Conservation (phyloP, 2,888 invertebrate species). For the Nephrotoma appendiculata region DNA sequence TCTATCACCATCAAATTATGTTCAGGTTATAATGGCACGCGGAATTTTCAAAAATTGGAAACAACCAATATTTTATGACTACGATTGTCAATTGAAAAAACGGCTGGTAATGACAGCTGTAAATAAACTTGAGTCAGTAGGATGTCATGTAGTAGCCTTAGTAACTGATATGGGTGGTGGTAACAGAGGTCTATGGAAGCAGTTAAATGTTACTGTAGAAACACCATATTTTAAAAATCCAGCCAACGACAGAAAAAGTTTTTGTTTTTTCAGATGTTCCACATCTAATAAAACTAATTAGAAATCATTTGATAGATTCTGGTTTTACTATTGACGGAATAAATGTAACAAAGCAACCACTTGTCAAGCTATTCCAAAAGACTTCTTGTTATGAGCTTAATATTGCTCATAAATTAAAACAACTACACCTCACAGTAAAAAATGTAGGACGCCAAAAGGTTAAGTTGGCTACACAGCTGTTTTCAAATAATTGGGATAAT, state of each 20-base stretch:
- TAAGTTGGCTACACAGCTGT: slow-evolving; percentile 15
- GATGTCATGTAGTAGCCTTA: neutral
- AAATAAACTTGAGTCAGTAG: slow-evolving; percentile 10
- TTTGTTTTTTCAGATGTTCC: too few species aligned
- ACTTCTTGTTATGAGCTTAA: neutral
- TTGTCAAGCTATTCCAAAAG: neutral
- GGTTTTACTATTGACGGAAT: neutral
- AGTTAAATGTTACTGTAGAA: too few species aligned
- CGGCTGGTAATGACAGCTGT: slow-evolving; percentile 6
- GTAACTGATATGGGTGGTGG: slow-evolving; percentile 5
- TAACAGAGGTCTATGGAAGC: neutral
- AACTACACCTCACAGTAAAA: neutral
- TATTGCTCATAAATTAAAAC: slow-evolving; percentile 4
- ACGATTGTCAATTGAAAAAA: slow-evolving; percentile 6
- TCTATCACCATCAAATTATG: slow-evolving; percentile 8
- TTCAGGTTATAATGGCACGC: slow-evolving; percentile 11
- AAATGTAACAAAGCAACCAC: neutral
- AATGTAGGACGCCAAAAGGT: slow-evolving; percentile 8
- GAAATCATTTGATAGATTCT: neutral
- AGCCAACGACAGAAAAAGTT: too few species aligned
- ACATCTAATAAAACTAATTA: too few species aligned
- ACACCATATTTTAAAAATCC: too few species aligned
- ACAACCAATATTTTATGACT: slow-evolving; percentile 6
- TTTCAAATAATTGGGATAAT: slow-evolving; percentile 14
- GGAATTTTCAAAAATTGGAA: slow-evolving; percentile 7